phyloP scores from a whole-genome alignment of 2,888 invertebrate genomes.

The Andrena haemorrhoa region DNA sequence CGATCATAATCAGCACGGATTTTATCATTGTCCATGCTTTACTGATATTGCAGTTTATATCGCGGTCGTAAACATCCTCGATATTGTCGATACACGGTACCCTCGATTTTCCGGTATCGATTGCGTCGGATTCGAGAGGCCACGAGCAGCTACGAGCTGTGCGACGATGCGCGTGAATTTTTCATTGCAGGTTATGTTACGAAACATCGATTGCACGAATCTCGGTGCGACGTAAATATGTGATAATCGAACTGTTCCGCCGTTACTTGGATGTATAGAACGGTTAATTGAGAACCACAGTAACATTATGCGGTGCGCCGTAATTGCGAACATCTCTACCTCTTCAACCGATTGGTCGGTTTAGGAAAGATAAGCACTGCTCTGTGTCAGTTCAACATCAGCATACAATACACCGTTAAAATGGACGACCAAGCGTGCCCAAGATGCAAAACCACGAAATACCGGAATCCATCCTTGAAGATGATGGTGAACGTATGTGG shows the following conservation, averaged over 20 bases:
- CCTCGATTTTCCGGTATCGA: slow-evolving; percentile 38
- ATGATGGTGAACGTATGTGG: slow-evolving; percentile 99
- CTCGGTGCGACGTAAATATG: not conserved
- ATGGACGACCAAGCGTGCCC: slow-evolving; percentile 93
- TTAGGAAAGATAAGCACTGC: slow-evolving; percentile 3
- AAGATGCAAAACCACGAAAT: slow-evolving; percentile 98
- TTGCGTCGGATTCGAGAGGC: slow-evolving; percentile 24
- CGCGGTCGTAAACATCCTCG: slow-evolving; percentile 20
- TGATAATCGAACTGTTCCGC: slow-evolving; percentile 7
- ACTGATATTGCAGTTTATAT: slow-evolving; percentile 37
- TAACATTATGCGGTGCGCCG: slow-evolving; percentile 13
- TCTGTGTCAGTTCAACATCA: slow-evolving; percentile 25
- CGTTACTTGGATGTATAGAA: not conserved
- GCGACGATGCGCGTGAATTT: not conserved
- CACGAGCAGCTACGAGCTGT: not conserved
- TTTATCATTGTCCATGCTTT: slow-evolving; percentile 21
- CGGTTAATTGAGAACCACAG: not conserved
- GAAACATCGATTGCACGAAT: not conserved
- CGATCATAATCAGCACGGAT: slow-evolving; percentile 9
- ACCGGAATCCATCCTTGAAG: slow-evolving; percentile 97
- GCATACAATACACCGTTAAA: slow-evolving; percentile 21
- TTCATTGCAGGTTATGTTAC: slow-evolving; percentile 50
- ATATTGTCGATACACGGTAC: slow-evolving; percentile 33
- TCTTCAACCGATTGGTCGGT: not conserved
- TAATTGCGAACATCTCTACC: slow-evolving; percentile 9